A percentile compares a stretch with the other conserved stretches of the same genome.
These are phyloP conservation scores for Parauchenoglanis punctatus DNA, from an alignment of 2,797 vertebrate species.

Conservation along the genomic window DNA sequence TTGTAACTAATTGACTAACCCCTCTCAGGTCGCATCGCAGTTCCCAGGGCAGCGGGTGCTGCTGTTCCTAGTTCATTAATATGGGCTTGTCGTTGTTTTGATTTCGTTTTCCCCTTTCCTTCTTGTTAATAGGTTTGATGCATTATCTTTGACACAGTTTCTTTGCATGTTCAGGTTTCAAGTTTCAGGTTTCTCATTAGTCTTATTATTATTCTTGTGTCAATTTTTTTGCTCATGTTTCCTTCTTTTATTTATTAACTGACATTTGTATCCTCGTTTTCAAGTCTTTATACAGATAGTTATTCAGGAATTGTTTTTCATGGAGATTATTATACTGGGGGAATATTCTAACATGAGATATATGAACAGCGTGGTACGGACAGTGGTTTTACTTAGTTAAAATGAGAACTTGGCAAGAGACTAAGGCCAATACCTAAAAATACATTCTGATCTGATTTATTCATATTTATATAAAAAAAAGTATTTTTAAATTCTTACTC, in stretches of 20 bases:
- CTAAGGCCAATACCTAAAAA: not conserved
- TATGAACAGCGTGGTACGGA: not conserved
- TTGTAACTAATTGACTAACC: no score
- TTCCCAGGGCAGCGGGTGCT: no score
- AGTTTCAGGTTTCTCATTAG: not conserved
- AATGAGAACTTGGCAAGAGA: not conserved
- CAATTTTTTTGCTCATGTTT: not conserved
- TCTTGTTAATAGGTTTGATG: no score
- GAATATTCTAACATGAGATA: not conserved
- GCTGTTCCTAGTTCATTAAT: no score
- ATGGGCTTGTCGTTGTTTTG: no score
- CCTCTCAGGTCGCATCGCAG: no score
- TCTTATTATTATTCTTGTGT: not conserved
- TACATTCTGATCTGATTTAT: not conserved
- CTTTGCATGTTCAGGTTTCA: not conserved
- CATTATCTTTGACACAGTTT: not conserved
- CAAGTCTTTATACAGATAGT: not conserved
- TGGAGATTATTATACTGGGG: not conserved
- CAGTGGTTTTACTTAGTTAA: not conserved
- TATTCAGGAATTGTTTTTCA: not conserved
- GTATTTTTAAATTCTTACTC: not conserved
- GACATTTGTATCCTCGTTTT: not conserved
- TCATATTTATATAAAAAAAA: not conserved
- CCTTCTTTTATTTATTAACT: not conserved
- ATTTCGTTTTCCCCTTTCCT: no score